Percentiles rank a stretch among this genome's conserved stretches.
Conservation (phyloP, 2,113 vertebrate genomes). For the Crotalus helleri region DNA sequence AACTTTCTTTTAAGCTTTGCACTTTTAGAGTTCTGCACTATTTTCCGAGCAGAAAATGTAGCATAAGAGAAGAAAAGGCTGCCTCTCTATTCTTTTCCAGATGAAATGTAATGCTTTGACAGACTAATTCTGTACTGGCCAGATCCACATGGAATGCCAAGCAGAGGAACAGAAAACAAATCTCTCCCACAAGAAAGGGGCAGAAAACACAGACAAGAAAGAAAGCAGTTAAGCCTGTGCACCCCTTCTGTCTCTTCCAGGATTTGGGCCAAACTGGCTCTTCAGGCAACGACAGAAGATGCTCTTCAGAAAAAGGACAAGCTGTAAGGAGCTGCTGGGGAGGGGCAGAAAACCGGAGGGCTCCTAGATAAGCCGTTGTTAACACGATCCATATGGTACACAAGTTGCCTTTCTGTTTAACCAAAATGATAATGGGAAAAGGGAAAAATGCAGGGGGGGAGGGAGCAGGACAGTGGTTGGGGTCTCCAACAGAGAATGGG, state of each 20-base stretch:
- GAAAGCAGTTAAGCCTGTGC: background rate
- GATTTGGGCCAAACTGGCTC: background rate
- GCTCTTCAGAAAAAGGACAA: background rate
- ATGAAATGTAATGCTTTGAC: accelerated
- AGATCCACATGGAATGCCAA: slow-evolving; percentile 2
- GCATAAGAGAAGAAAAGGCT: background rate
- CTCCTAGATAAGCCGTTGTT: slow-evolving; percentile 77
- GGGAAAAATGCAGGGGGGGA: slow-evolving; percentile 67
- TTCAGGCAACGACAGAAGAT: background rate
- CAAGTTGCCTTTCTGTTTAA: slow-evolving; percentile 72
- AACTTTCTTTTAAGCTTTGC: background rate
- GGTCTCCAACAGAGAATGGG: slow-evolving; percentile 42
- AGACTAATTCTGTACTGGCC: background rate
- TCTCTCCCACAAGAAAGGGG: accelerated
- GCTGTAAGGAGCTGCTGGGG: background rate
- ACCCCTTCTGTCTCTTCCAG: background rate
- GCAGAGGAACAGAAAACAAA: background rate
- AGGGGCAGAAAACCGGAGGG: slow-evolving; percentile 39
- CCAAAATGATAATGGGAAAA: slow-evolving; percentile 74
- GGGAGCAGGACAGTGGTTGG: slow-evolving; percentile 2
- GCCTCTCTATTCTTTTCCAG: accelerated
- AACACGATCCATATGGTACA: slow-evolving; percentile 77
- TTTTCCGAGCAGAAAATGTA: background rate
- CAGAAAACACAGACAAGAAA: background rate
- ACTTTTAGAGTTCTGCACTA: background rate